These are phyloP conservation scores for Yponomeuta cagnagella DNA, from an alignment of 2,888 invertebrate genomes.

Conservation along the genomic window DNA sequence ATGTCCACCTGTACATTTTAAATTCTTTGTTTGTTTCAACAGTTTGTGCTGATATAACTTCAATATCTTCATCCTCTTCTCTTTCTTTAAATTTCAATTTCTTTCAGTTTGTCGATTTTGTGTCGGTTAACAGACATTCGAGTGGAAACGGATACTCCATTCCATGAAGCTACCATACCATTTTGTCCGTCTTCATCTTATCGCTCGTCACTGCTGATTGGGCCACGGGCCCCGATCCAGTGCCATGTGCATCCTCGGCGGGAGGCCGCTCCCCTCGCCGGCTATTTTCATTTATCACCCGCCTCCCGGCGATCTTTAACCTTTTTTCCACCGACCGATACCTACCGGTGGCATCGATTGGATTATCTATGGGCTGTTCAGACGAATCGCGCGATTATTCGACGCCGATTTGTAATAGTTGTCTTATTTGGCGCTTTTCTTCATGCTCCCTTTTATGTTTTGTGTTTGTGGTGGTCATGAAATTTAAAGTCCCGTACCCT, in stretches of 20 bases:
- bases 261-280: slow-evolving; percentile 64
- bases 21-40: too few relatives aligned
- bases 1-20: too few relatives aligned
- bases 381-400: slow-evolving; percentile 2
- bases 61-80: too few relatives aligned
- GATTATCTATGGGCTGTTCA: slow-evolving; percentile 24
- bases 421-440: background rate
- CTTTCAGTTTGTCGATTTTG: too few relatives aligned
- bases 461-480: background rate
- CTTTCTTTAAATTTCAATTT: too few relatives aligned
- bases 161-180: too few relatives aligned
- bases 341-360: slow-evolving; percentile 25
- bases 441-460: background rate
- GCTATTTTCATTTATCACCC: slow-evolving; percentile 73
- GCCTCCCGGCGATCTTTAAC: slow-evolving; percentile 34
- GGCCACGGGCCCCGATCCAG: slow-evolving; percentile 46
- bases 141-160: too few relatives aligned
- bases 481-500: too few relatives aligned
- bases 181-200: background rate
- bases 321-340: slow-evolving; percentile 29
- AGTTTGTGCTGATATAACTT: too few relatives aligned
- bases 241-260: slow-evolving; percentile 70
- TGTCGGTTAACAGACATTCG: too few relatives aligned
- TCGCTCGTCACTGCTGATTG: slow-evolving; percentile 17
- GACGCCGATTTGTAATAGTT: background rate